These are phyloP conservation scores for Morelia viridis DNA, from an alignment of 2,797 vertebrate species.

Conservation along the genomic window DNA sequence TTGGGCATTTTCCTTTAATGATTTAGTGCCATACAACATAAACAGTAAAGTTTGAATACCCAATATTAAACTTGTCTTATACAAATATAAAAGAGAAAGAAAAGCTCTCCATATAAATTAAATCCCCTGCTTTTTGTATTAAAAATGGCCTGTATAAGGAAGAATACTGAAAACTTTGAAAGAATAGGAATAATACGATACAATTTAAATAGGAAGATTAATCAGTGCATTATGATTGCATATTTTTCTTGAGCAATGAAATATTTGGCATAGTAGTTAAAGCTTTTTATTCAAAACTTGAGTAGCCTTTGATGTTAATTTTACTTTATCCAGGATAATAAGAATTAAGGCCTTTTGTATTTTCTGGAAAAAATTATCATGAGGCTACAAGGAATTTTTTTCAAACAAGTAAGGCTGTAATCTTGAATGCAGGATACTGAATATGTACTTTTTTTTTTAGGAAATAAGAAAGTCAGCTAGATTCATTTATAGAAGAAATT, in stretches of 20 bases:
- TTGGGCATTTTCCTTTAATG: background rate
- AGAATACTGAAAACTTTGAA: background rate
- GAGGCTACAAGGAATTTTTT: background rate
- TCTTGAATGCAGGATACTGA: background rate
- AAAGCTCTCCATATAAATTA: background rate
- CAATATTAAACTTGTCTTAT: background rate
- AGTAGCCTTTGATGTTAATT: slow-evolving; percentile 1
- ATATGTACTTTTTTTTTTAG: background rate
- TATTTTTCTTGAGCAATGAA: slow-evolving; percentile 41
- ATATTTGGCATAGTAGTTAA: slow-evolving; percentile 1
- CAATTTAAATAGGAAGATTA: slow-evolving; percentile 2
- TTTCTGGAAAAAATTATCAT: background rate
- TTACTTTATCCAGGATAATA: background rate
- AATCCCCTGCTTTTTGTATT: background rate
- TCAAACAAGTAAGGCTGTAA: background rate
- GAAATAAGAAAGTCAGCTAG: background rate
- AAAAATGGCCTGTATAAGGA: background rate
- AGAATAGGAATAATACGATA: background rate
- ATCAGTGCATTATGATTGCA: slow-evolving; percentile 12
- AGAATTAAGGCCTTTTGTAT: background rate
- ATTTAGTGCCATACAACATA: background rate
- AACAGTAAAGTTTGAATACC: background rate
- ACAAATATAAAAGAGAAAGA: background rate
- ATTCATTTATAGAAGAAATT: slow-evolving; percentile 1
- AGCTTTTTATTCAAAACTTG: slow-evolving; percentile 6